Percentiles rank a stretch among this genome's conserved stretches.
Evolutionary conservation across 1,140 invertebrate species (phyloP).

Genomic region (Episyrphus balteatus): DNA sequence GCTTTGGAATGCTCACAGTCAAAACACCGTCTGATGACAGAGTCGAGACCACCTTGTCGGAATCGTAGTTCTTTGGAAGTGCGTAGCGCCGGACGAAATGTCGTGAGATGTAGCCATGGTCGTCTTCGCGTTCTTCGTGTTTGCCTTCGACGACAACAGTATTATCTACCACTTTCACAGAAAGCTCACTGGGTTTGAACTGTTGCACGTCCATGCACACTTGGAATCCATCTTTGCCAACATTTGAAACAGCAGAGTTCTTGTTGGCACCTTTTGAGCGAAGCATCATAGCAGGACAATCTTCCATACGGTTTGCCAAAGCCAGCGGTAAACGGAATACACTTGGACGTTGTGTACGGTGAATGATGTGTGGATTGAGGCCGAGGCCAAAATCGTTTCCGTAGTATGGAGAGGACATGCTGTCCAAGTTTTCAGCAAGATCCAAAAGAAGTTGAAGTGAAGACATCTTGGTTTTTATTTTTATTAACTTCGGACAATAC

Average conservation of each 20-base stretch:
- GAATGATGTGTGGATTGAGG: constrained; percentile 8
- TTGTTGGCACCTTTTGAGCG: not conserved
- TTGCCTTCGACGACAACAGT: constrained; percentile 51
- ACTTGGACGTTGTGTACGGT: constrained; percentile 7
- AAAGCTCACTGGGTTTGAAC: constrained; percentile 60
- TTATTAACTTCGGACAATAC: too few species aligned
- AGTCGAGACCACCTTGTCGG: constrained; percentile 53
- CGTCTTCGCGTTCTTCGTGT: constrained; percentile 52
- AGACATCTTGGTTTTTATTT: too few species aligned
- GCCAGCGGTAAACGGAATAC: not conserved
- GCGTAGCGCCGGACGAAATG: constrained; percentile 59
- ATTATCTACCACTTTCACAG: constrained; percentile 56
- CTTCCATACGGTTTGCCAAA: constrained; percentile 6
- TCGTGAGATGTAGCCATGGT: constrained; percentile 44
- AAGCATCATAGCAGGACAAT: constrained; percentile 11
- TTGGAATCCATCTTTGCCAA: constrained; percentile 31
- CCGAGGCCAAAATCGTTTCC: constrained; percentile 18
- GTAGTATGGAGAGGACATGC: too few species aligned
- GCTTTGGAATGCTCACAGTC: constrained; percentile 47
- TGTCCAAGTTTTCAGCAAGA: too few species aligned
- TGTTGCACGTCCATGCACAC: constrained; percentile 53
- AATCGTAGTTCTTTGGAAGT: constrained; percentile 51
- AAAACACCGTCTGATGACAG: constrained; percentile 62
- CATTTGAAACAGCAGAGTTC: not conserved
- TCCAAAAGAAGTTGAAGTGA: too few species aligned